A percentile compares a stretch with the other conserved stretches of the same genome.
Conservation (phyloP, 2,888 invertebrate species). For the Digitonthophagus gazella region DNA sequence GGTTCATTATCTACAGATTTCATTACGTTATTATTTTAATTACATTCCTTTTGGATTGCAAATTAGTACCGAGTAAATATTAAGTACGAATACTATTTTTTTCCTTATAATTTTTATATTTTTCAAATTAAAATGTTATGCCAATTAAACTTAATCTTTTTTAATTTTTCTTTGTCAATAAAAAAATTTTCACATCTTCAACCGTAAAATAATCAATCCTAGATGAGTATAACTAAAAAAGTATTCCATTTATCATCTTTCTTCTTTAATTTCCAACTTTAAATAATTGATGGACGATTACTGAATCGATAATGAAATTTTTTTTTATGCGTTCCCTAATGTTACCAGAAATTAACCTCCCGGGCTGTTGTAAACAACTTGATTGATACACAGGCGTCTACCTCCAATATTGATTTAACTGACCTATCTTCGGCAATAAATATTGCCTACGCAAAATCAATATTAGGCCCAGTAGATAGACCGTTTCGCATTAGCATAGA, state of each 20-base stretch:
- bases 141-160: too few relatives aligned
- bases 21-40: too few relatives aligned
- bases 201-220: too few relatives aligned
- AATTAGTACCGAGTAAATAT: too few relatives aligned
- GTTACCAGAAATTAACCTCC: background rate
- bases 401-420: conserved; percentile 10
- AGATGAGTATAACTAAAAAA: too few relatives aligned
- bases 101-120: too few relatives aligned
- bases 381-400: background rate
- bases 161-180: too few relatives aligned
- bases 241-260: background rate
- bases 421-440: conserved; percentile 12
- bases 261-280: background rate
- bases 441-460: conserved; percentile 8
- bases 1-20: too few relatives aligned
- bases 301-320: background rate
- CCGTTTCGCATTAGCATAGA: background rate
- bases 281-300: background rate
- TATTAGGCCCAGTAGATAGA: conserved; percentile 1
- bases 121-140: too few relatives aligned
- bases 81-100: too few relatives aligned
- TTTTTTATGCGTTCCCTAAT: background rate
- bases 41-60: too few relatives aligned
- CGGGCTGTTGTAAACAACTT: background rate
- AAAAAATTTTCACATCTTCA: too few relatives aligned